Evolutionary conservation across 2,797 vertebrate species (phyloP).

Genomic region (Microctenopoma lineatum): DNA sequence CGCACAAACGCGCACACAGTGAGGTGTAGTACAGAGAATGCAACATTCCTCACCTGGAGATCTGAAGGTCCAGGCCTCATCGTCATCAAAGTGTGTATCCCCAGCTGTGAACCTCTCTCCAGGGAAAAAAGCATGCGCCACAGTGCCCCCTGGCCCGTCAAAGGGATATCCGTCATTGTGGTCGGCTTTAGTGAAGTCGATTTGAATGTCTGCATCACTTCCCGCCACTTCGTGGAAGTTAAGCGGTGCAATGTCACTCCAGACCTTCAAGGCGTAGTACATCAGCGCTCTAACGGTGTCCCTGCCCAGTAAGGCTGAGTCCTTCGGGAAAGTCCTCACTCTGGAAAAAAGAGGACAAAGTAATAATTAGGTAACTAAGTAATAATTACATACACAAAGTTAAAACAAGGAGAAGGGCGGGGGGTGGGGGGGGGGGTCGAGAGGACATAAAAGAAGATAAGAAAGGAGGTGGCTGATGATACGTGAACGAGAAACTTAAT

Average conservation of each 20-base stretch:
- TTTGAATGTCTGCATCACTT: slow-evolving; percentile 93
- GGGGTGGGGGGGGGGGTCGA: not conserved
- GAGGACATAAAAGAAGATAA: slow-evolving; percentile 5
- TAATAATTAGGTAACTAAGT: not conserved
- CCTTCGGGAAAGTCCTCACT: slow-evolving; percentile 92
- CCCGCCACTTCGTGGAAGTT: slow-evolving; percentile 97
- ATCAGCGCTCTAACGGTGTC: slow-evolving; percentile 95
- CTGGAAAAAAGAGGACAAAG: slow-evolving; percentile 66
- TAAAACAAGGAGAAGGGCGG: not conserved
- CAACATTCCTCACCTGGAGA: slow-evolving; percentile 86
- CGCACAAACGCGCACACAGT: not conserved
- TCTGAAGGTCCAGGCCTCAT: slow-evolving; percentile 96
- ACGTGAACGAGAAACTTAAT: slow-evolving; percentile 8
- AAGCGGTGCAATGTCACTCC: slow-evolving; percentile 94
- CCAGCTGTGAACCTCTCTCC: slow-evolving; percentile 90
- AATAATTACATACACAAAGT: slow-evolving; percentile 1
- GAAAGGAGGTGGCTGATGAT: slow-evolving; percentile 63
- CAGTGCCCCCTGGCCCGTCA: slow-evolving; percentile 93
- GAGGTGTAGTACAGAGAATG: not conserved
- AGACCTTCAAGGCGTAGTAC: slow-evolving; percentile 97
- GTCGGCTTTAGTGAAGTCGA: slow-evolving; percentile 94
- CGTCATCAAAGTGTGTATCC: slow-evolving; percentile 95
- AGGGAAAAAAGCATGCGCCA: slow-evolving; percentile 96
- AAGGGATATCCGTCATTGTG: slow-evolving; percentile 94
- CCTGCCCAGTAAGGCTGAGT: slow-evolving; percentile 87